Evolutionary conservation across 2,888 invertebrate species (phyloP), one percentile per base, ranked within the genome.

Genomic region (Galeruca laticollis): DNA sequence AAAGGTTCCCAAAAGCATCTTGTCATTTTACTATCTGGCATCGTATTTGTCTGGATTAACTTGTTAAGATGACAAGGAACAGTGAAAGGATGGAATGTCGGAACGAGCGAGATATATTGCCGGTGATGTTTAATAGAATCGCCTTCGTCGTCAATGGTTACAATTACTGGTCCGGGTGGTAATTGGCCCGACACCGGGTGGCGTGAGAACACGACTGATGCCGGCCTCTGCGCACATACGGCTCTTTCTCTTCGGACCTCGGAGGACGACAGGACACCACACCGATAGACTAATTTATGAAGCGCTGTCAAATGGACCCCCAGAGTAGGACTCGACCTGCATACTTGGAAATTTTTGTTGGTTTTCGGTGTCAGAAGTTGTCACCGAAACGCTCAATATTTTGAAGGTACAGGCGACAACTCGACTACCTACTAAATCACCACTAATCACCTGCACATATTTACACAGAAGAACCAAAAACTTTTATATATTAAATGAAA

Each of bases 161-260:
- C 77, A 78, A 77, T 78, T 76, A 76, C 75, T 66, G 74, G 70
- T 72, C 76, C 74, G 78, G 78, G 78, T 75, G 78, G 77, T 77
- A 78, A 78, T 78, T 78, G 77, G 70, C 75, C 72, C 72, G 74
- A 75, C 78, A 76, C 76, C 73, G 76, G 74, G 75, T 73, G 77
- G 77, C 78, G 78, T 78, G 77, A 78, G 78, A 77, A 78, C 74
- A 77, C 73, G 74, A 73, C 71, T 74, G 35, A 57, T 57, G 75
- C 71, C 70, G 75, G 73, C 73, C 74, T 74, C 73, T 74, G 67
- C 73, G 75, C 18, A 40, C 54, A 35, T 37, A 54, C 63, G 35
- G 64, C 43, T 56, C 54, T 52, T 54, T 54, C 54, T 63, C 64
- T 63, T 60, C 37, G 66, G 59, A 59, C 57, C 21, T 56, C 64